Base-by-base conservation (phyloP, 2,113 vertebrate genomes). In the Pyxicephalus adspersus region DNA sequence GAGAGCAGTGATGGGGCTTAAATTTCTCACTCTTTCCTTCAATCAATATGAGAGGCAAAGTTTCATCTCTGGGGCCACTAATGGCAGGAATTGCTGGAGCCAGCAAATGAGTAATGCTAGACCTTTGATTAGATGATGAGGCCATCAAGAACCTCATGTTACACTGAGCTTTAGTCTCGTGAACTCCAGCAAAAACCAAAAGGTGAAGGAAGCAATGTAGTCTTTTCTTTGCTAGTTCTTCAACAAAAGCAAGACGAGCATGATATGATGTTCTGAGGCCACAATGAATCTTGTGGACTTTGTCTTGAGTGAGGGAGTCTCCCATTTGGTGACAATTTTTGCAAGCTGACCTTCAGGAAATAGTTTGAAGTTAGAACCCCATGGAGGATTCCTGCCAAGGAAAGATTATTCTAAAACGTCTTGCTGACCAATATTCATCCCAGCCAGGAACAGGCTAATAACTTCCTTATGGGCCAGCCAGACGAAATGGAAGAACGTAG, bases 81-180 rank as follows among this genome's bases (percentile, higher is more conserved):
- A 98, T 96, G 94, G 95, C 95, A 95, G 94, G 94, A 96, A 95
- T 94, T 95, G 91, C 91, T 94, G 92, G 93, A 96, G 95, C 94
- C 91, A 88, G 89, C 87, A 92, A 93, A 93, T 94, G 93, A 91
- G 96, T 96, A 96, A 98, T 94, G 94, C 94, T 96, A 96, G 95
- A 95, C 95, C 91, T 93, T 91, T 90, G 92, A 97, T 94, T 90
- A 89, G 92, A 91, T 93, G 93, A 89, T 89, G 92, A 93, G 90
- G 89, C 91, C 92, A 93, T 94, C 90, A 92, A 90, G 87, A 91
- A 86, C 89, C 88, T 91, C 93, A 92, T 92, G 91, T 89, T 91
- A 89, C 88, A 90, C 89, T 92, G 87, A 83, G 89, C 81, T 55
- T 64, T 87, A 88, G 86, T 86, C 84, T 84, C 89, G 86, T 86